Evolutionary conservation across 2,888 invertebrate genomes (phyloP).

Genomic region (Lasioglossum pauxillum): DNA sequence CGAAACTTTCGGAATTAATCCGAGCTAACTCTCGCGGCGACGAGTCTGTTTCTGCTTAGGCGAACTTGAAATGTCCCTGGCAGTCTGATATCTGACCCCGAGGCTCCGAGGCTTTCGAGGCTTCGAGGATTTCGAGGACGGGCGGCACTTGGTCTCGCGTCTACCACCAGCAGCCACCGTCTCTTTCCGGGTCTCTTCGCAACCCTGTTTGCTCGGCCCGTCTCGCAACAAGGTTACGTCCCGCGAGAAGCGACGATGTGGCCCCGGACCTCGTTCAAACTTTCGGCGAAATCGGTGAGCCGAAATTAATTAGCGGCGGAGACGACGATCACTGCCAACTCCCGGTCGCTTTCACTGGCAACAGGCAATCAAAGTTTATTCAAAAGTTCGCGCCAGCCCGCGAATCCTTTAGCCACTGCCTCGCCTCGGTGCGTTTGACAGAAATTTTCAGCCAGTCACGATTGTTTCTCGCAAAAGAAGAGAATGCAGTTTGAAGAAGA

Average conservation of each 20-base stretch:
- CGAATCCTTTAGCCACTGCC: neutral
- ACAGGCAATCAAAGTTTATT: conserved; percentile 54
- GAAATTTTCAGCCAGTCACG: conserved; percentile 10
- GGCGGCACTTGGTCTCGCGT: conserved; percentile 23
- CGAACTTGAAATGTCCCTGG: conserved; percentile 56
- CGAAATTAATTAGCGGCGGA: conserved; percentile 64
- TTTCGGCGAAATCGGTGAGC: conserved; percentile 54
- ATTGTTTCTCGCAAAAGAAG: neutral
- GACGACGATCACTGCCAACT: conserved; percentile 51
- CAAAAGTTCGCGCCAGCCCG: conserved; percentile 15
- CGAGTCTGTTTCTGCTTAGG: conserved; percentile 61
- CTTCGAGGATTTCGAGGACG: conserved; percentile 41
- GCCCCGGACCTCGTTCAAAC: conserved; percentile 44
- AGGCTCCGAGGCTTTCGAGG: conserved; percentile 48
- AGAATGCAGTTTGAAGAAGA: neutral
- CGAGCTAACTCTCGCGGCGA: conserved; percentile 52
- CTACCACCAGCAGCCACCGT: neutral
- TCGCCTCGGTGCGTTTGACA: neutral
- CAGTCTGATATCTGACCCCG: conserved; percentile 47
- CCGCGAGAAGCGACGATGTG: conserved; percentile 39
- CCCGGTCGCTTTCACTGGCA: conserved; percentile 40
- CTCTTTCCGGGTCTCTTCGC: conserved; percentile 14
- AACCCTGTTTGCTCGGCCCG: conserved; percentile 32
- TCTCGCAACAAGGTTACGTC: conserved; percentile 42
- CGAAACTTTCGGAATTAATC: conserved; percentile 58